Conservation (phyloP, 2,797 vertebrate genomes). For the Presbytis comata region DNA sequence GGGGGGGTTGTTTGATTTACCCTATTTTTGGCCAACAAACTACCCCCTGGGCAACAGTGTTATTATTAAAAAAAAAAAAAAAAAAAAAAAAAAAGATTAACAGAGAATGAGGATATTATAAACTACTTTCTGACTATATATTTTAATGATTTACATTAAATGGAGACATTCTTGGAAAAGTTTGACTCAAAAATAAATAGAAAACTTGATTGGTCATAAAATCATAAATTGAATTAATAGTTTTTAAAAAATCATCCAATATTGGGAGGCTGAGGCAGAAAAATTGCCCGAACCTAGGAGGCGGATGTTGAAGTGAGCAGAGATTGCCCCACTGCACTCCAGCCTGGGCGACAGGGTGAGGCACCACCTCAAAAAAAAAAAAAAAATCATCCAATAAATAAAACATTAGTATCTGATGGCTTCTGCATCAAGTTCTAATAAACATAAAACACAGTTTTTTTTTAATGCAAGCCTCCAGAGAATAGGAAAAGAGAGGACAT, state of each 20-base stretch:
- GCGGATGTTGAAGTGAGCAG: not conserved
- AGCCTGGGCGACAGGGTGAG: not conserved
- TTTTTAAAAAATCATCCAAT: not conserved
- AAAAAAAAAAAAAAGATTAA: not conserved
- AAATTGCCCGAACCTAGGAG: not conserved
- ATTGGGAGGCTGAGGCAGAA: not conserved
- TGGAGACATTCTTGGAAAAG: not conserved
- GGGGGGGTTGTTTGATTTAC: too few relatives aligned
- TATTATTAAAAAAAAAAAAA: not conserved
- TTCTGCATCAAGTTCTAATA: not conserved
- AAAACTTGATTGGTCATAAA: not conserved
- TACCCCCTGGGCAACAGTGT: too few relatives aligned
- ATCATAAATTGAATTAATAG: not conserved
- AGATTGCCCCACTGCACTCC: not conserved
- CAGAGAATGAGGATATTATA: not conserved
- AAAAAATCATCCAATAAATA: not conserved
- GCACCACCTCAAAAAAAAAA: too few relatives aligned
- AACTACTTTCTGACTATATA: not conserved
- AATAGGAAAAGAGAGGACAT: not conserved
- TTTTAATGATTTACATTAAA: constrained; percentile 4
- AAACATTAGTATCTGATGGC: not conserved
- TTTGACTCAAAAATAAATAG: not conserved
- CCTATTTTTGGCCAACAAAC: too few relatives aligned
- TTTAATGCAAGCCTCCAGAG: not conserved
- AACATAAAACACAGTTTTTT: not conserved